Conservation (phyloP, 2,113 vertebrate genomes). For the Pardalotus punctatus region DNA sequence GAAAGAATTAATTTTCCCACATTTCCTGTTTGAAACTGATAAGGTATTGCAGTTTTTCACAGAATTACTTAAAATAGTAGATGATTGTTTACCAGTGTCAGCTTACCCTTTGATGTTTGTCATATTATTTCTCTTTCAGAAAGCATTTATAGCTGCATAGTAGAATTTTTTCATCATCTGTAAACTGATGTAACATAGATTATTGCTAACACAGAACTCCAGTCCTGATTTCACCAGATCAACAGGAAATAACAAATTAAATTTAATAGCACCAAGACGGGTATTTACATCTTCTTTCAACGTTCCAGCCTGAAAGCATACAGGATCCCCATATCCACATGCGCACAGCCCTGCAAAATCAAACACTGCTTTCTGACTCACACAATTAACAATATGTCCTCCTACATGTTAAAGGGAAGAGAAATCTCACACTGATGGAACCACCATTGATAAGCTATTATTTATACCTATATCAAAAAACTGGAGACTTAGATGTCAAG, state of each 20-base stretch:
- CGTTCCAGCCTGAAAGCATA: background rate
- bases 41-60: background rate
- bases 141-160: background rate
- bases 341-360: background rate
- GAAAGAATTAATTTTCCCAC: background rate
- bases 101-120: constrained; percentile 1
- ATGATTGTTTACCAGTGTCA: background rate
- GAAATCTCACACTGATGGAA: background rate
- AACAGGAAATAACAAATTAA: background rate
- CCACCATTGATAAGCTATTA: background rate
- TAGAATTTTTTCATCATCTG: background rate
- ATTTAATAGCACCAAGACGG: background rate
- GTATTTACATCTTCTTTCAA: background rate
- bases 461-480: background rate
- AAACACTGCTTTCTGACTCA: background rate
- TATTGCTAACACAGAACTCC: background rate
- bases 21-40: background rate
- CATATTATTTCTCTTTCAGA: background rate
- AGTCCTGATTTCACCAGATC: background rate
- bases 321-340: background rate
- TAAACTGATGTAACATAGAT: background rate
- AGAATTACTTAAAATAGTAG: constrained; percentile 29
- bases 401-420: background rate
- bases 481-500: background rate
- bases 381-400: background rate